Base-by-base conservation (phyloP, 2,888 invertebrate genomes). In the Lampropteryx suffumata region DNA sequence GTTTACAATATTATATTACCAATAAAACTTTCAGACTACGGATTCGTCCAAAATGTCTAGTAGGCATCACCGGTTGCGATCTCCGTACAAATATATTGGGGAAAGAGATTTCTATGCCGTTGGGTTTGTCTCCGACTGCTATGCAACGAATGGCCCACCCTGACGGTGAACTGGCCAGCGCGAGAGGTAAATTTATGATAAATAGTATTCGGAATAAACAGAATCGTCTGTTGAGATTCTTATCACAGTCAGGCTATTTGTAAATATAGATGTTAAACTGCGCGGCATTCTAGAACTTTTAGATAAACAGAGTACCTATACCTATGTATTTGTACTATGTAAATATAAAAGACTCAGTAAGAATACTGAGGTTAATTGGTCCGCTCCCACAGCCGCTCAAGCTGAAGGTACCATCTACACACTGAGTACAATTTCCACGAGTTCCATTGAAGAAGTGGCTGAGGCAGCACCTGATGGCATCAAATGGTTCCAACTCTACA, bases 401-500 rank as follows among this genome's bases (percentile, higher is more conserved):
- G 90, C 91, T 14, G 91, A 93, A 59, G 94, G 94, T 0, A 94
- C 95, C 0, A 91, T 97, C 56, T 97, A 93, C 74, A 96, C 94
- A 13, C 84, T 97, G 44, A 97, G 97, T 62, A 98, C 98, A 0
- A 92, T 98, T 54, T 91, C 97, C 0, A 98, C 97, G 0, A 94
- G 94, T 62, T 96, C 96, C 30, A 93, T 98, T 42, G 98, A 98
- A 82, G 97, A 98, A 76, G 94, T 98, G 1, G 95, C 96, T 0
- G 76, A 90, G 50, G 94, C 94, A 0, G 95, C 96, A 0, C 96
- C 97, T 0, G 78, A 92, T 9, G 94, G 93, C 0, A 86, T 93
- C 11, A 96, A 96, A 75, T 98, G 97, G 97, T 97, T 97, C 76
- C 97, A 99, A 81, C 91, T 98, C 0, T 98, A 98, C 75, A 94